Evolutionary conservation across 2,888 invertebrate genomes (phyloP).

Genomic region (Artemia sp.): DNA sequence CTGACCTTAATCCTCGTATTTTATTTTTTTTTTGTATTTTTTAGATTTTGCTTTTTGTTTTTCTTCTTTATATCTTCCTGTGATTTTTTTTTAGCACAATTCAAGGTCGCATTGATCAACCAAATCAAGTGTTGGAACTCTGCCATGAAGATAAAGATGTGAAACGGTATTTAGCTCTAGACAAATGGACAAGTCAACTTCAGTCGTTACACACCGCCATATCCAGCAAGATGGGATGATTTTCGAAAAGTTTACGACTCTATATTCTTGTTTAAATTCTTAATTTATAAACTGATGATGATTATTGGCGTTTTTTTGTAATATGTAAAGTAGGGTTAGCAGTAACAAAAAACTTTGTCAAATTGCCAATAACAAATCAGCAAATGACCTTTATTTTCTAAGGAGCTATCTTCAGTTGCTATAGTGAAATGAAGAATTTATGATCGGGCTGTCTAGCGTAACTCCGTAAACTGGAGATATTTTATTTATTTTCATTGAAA

Average conservation of each 20-base stretch:
- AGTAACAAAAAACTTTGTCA: too few relatives aligned
- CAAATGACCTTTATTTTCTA: too few relatives aligned
- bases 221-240: slow-evolving; percentile 76
- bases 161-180: slow-evolving; percentile 74
- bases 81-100: slow-evolving; percentile 34
- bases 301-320: too few relatives aligned
- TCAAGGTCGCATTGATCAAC: slow-evolving; percentile 48
- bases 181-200: slow-evolving; percentile 88
- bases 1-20: slow-evolving; percentile 15
- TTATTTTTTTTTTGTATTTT: slow-evolving; percentile 43
- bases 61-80: slow-evolving; percentile 21
- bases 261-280: too few relatives aligned
- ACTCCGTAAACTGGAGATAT: too few relatives aligned
- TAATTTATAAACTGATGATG: too few relatives aligned
- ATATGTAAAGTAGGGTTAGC: too few relatives aligned
- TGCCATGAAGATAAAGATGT: slow-evolving; percentile 61
- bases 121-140: slow-evolving; percentile 78
- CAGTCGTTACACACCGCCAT: slow-evolving; percentile 71
- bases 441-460: too few relatives aligned
- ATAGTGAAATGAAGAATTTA: too few relatives aligned
- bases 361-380: too few relatives aligned
- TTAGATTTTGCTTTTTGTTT: slow-evolving; percentile 57
- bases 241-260: background rate
- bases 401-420: too few relatives aligned
- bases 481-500: too few relatives aligned